Base-by-base conservation (phyloP, 2,113 vertebrate species). In the Sebastes fasciatus region DNA sequence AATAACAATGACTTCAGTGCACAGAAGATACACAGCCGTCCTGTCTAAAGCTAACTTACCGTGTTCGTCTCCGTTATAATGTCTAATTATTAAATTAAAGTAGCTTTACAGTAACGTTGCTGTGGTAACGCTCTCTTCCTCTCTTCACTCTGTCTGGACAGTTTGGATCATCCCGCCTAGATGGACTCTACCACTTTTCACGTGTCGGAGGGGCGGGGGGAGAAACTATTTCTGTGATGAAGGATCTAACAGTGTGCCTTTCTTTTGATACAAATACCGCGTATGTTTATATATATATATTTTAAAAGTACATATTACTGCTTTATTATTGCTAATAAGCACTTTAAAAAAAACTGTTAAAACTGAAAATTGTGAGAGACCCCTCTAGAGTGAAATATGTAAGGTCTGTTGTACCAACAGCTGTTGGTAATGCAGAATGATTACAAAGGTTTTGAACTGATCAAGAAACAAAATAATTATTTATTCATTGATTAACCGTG, bases 111-210 rank as follows among this genome's bases (percentile, higher is more conserved):
- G 26, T 26, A 26, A 26, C 26, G 26, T 26, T 26, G 26, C 26
- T 26, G 26, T 26, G 26, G 26, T 26, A 26, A 26, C 26, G 26
- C 26, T 26, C 26, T 26, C 26, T 26, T 26, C 26, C 26, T 26
- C 26, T 26, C 26, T 26, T 68, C 17, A 0, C 1, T 1, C 8
- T 51, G 34, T 14, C 54, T 58, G 55, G 86, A 52, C 60, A 54
- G 60, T 83, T 92, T 5, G 34, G 5, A 87, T 51, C 0, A 5
- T 77, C 82, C 82, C 91, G 91, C 90, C 42, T 67, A 81, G 26
- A 7, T 46, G 87, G 90, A 83, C 78, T 74, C 16, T 79, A 89
- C 89, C 85, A 92, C 12, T 80, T 74, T 4, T 1, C 4, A 5
- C 0, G 1, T 1, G 2, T 8, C 1, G 10, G 40, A 26, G 79